Percentiles rank a stretch among this genome's conserved stretches.
Conservation (phyloP, 2,888 invertebrate genomes). For the Drosophila demipolita region DNA sequence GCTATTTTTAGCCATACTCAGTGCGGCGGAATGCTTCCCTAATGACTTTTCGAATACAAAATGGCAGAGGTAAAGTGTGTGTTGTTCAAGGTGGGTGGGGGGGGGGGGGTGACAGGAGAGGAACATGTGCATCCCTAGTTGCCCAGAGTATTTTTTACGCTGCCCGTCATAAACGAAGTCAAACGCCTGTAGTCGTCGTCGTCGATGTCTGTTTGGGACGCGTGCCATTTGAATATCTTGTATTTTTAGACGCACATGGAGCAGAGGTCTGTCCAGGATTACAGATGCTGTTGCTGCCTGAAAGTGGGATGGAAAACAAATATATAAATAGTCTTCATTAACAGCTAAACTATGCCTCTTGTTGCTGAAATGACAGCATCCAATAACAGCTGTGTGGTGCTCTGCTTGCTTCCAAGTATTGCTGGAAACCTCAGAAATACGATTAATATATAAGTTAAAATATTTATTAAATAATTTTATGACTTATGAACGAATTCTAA, state of each 20-base stretch:
- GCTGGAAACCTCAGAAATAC: neutral
- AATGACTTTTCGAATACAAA: slow-evolving; percentile 45
- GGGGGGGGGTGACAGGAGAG: neutral
- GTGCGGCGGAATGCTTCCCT: slow-evolving; percentile 65
- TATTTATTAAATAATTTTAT: neutral
- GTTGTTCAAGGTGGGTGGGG: neutral
- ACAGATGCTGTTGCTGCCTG: slow-evolving; percentile 20
- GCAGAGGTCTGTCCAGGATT: slow-evolving; percentile 24
- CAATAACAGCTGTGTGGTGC: neutral
- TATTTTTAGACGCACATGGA: slow-evolving; percentile 47
- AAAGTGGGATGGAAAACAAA: neutral
- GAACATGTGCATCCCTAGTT: slow-evolving; percentile 22
- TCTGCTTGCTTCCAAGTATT: neutral
- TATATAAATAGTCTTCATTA: slow-evolving; percentile 27
- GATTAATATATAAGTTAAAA: neutral
- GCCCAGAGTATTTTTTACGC: slow-evolving; percentile 24
- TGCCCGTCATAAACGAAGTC: slow-evolving; percentile 56
- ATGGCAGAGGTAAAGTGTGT: neutral
- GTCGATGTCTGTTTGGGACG: slow-evolving; percentile 32
- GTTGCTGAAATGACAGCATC: neutral
- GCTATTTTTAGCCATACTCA: slow-evolving; percentile 71
- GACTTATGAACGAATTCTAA: too few species aligned
- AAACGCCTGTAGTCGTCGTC: slow-evolving; percentile 13
- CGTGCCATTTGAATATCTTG: slow-evolving; percentile 50
- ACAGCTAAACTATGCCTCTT: neutral